Conservation (phyloP, 1,140 invertebrate species). For the Dendrolimus kikuchii region DNA sequence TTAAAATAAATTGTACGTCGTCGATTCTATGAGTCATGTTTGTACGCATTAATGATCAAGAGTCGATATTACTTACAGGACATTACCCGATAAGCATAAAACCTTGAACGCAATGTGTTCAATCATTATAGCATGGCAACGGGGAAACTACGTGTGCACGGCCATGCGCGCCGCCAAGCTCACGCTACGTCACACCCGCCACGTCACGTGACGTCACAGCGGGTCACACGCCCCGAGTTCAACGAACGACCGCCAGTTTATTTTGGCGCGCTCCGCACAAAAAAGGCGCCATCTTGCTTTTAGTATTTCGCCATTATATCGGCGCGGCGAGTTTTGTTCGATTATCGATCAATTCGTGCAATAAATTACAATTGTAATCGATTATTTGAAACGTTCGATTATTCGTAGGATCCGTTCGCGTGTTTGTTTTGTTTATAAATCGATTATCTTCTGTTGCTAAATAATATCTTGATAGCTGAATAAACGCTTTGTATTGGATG, state of each 20-base stretch:
- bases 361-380: slow-evolving; percentile 5
- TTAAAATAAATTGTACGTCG: no score
- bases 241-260: slow-evolving; percentile 64
- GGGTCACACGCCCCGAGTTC: slow-evolving; percentile 40
- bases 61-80: slow-evolving; percentile 5
- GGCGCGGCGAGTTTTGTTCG: slow-evolving; percentile 10
- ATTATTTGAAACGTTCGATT: slow-evolving; percentile 1
- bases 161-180: slow-evolving; percentile 14
- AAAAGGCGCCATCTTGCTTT: slow-evolving; percentile 48
- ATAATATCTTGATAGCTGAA: no score
- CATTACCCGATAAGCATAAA: slow-evolving; percentile 35
- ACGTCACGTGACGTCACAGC: slow-evolving; percentile 54
- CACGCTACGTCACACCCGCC: slow-evolving; percentile 39
- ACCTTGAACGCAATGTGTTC: slow-evolving; percentile 52
- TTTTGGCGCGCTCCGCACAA: slow-evolving; percentile 52
- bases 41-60: no score
- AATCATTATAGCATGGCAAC: slow-evolving; percentile 33
- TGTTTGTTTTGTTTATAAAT: neutral
- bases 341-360: slow-evolving; percentile 9
- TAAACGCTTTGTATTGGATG: no score
- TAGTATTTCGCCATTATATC: slow-evolving; percentile 18
- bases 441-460: neutral
- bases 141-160: slow-evolving; percentile 17
- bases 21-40: no score
- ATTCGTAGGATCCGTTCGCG: no score